Conservation (phyloP, 2,888 invertebrate species). For the Drosophila vallismaia region DNA sequence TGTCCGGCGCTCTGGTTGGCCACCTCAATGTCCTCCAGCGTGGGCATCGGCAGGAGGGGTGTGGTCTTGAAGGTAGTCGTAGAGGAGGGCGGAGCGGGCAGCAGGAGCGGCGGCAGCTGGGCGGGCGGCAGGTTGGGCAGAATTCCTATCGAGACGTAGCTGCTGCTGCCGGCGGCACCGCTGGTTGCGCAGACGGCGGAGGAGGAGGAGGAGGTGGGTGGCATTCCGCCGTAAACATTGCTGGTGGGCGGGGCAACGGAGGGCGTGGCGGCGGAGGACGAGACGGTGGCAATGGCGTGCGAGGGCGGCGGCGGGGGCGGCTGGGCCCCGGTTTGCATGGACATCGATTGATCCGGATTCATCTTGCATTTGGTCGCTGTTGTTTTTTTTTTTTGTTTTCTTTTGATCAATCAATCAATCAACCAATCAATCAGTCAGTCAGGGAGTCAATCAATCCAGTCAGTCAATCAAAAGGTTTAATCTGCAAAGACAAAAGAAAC, state of each 20-base stretch:
- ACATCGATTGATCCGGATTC: slow-evolving; percentile 67
- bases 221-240: slow-evolving; percentile 48
- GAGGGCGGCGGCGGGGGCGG: slow-evolving; percentile 61
- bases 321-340: slow-evolving; percentile 61
- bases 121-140: slow-evolving; percentile 58
- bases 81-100: slow-evolving; percentile 51
- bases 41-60: slow-evolving; percentile 79
- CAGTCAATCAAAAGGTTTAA: not conserved
- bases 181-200: slow-evolving; percentile 14
- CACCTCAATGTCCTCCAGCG: slow-evolving; percentile 80
- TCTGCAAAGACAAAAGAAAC: not conserved
- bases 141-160: slow-evolving; percentile 71
- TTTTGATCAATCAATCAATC: too few species aligned
- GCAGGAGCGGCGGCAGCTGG: slow-evolving; percentile 46
- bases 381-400: slow-evolving; percentile 18
- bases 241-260: slow-evolving; percentile 44
- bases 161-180: slow-evolving; percentile 27
- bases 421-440: slow-evolving; percentile 1
- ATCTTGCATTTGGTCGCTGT: slow-evolving; percentile 67
- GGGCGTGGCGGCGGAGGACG: slow-evolving; percentile 27
- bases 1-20: slow-evolving; percentile 43
- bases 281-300: slow-evolving; percentile 36
- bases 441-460: not conserved
- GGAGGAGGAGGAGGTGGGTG: slow-evolving; percentile 48
- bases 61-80: slow-evolving; percentile 55